Evolutionary conservation across 2,113 vertebrate genomes (phyloP), one percentile per base, ranked within the genome.

Genomic region (Aplodontia rufa): DNA sequence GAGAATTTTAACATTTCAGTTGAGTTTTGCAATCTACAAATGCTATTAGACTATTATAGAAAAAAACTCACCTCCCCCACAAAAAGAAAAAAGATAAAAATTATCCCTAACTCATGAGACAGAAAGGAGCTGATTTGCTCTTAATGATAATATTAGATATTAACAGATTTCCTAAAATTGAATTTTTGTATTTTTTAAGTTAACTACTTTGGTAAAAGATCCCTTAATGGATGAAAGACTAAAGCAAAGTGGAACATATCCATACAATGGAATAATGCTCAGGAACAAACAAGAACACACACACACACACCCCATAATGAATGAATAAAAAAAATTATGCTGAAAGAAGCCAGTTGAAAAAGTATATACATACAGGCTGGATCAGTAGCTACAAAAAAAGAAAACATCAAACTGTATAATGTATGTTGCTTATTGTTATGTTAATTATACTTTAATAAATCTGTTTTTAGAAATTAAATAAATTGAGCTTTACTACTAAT

Each of bases 151-250:
- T 32, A 82, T 16, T 91, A 4, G 22, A 62, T 78, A 66, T 42
- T 82, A 91, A 91, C 32, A 86, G 24, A 40, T 78, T 93, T 94
- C 35, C 24, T 90, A 90, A 68, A 75, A 76, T 16, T 78, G 69
- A 81, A 24, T 66, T 28, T 92, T 79, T n/a, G 16, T 58, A 55
- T 64, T 87, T n/a, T n/a, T n/a, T n/a, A 94, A 95, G 91, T 72
- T n/a, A n/a, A n/a, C n/a, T n/a, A n/a, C n/a, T n/a, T n/a, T n/a
- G n/a, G n/a, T n/a, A n/a, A 37, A 60, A 26, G 35, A 8, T 17
- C 35, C 68, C 35, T 40, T 69, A 37, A n/a, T n/a, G 35, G 35
- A 17, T 37, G 14, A 66, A 66, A 16, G 32, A 35, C 32, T 66
- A 66, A 69, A 69, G 20, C 35, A 69, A 69, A 69, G 19, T 8